Conservation (phyloP, 2,888 invertebrate genomes). For the Limulus polyphemus region DNA sequence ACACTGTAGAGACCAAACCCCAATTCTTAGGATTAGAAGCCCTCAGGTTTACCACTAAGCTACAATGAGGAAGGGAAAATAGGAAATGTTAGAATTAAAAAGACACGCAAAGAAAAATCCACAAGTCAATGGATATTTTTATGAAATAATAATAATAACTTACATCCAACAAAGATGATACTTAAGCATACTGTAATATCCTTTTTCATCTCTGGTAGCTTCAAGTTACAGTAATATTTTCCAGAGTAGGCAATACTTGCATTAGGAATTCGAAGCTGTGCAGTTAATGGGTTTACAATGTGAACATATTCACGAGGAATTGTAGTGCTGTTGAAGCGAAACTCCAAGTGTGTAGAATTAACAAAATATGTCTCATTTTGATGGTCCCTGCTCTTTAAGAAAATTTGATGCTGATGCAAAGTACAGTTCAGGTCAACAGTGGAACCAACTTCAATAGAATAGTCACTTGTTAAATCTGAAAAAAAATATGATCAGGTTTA, state of each 20-base stretch:
- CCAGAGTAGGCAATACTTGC: constrained; percentile 11
- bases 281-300: constrained; percentile 1
- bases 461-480: constrained; percentile 14
- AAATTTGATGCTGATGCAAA: constrained; percentile 1
- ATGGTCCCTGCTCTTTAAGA: background rate
- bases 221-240: constrained; percentile 14
- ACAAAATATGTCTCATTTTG: constrained; percentile 1
- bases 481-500: no score
- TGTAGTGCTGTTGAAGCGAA: background rate
- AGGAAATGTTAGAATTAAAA: no score
- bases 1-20: no score
- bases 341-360: constrained; percentile 10
- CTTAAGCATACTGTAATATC: constrained; percentile 14
- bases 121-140: background rate
- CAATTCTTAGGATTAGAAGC: no score
- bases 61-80: no score
- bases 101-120: no score
- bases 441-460: constrained; percentile 8
- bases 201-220: constrained; percentile 2
- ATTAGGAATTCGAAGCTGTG: constrained; percentile 13
- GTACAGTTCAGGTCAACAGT: constrained; percentile 11
- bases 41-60: no score
- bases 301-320: background rate
- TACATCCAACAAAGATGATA: constrained; percentile 19
- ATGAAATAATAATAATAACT: constrained; percentile 5